Percentiles rank a stretch among this genome's conserved stretches.
Conservation (phyloP, 2,113 vertebrate species). For the Chrysochloris asiatica region DNA sequence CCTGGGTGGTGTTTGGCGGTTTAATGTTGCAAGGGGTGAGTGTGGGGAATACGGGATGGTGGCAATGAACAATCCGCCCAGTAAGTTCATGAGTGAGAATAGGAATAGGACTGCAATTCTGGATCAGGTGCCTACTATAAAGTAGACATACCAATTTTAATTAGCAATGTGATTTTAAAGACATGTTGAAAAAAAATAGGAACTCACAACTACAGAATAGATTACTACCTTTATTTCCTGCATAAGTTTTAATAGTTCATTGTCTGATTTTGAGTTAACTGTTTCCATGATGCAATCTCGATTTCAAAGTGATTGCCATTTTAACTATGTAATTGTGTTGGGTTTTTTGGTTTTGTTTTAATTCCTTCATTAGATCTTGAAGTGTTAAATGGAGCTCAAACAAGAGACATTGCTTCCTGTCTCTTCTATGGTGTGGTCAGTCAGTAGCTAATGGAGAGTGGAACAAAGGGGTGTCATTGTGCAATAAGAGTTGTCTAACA, state of each 20-base stretch:
- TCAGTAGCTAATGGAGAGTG: conserved; percentile 81
- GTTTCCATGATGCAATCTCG: conserved; percentile 81
- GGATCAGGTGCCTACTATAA: background rate
- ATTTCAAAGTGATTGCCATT: conserved; percentile 49
- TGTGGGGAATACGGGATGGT: conserved; percentile 36
- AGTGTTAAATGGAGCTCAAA: conserved; percentile 78
- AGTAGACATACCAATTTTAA: conserved; percentile 1
- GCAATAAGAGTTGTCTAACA: conserved; percentile 75
- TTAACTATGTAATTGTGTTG: conserved; percentile 54
- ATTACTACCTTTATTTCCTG: background rate
- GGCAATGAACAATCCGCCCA: background rate
- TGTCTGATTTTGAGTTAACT: conserved; percentile 37
- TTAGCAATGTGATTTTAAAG: conserved; percentile 45
- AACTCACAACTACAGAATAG: background rate
- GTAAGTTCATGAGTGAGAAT: background rate
- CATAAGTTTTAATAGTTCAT: background rate
- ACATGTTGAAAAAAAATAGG: background rate
- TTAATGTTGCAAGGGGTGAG: conserved; percentile 67
- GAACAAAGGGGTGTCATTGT: conserved; percentile 75
- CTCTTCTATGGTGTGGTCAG: conserved; percentile 82
- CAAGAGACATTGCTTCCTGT: conserved; percentile 86
- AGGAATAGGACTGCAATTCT: background rate
- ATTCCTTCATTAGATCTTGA: conserved; percentile 65
- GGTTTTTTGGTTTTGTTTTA: conserved; percentile 55
- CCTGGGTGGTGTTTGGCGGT: conserved; percentile 73